These are phyloP conservation scores for Percopsis omiscomaycus DNA, from an alignment of 2,797 vertebrate genomes.

Conservation along the genomic window DNA sequence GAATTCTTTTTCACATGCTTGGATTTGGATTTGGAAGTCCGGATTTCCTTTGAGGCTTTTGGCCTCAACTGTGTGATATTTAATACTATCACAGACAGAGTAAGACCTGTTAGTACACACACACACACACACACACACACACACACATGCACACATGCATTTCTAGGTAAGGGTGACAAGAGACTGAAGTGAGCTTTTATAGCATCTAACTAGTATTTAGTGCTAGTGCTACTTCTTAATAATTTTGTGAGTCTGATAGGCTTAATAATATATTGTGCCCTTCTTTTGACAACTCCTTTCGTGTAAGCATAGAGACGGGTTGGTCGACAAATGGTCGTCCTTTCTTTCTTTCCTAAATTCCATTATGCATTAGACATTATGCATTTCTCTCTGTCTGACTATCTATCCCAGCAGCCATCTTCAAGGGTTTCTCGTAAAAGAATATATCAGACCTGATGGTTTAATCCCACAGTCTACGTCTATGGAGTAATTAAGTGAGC, in stretches of 20 bases:
- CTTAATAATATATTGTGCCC: too few species aligned
- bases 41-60: not conserved
- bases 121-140: slow-evolving; percentile 13
- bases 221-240: too few species aligned
- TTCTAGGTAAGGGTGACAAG: slow-evolving; percentile 37
- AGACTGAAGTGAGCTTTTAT: slow-evolving; percentile 29
- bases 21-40: not conserved
- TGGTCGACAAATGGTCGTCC: slow-evolving; percentile 40
- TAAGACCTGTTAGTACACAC: not conserved
- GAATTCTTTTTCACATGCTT: slow-evolving; percentile 15
- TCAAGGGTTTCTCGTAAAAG: slow-evolving; percentile 25
- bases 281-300: too few species aligned
- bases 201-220: slow-evolving; percentile 1
- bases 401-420: slow-evolving; percentile 10
- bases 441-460: slow-evolving; percentile 71
- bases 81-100: not conserved
- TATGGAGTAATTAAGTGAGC: slow-evolving; percentile 66
- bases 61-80: slow-evolving; percentile 30
- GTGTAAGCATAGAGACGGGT: too few species aligned
- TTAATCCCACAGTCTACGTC: slow-evolving; percentile 66
- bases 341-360: slow-evolving; percentile 53
- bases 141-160: slow-evolving; percentile 12
- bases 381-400: slow-evolving; percentile 29
- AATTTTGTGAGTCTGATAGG: too few species aligned
- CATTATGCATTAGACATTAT: slow-evolving; percentile 43